phyloP scores from a whole-genome alignment of 2,113 vertebrate species.

The Cyphomyrus discorhynchus region DNA sequence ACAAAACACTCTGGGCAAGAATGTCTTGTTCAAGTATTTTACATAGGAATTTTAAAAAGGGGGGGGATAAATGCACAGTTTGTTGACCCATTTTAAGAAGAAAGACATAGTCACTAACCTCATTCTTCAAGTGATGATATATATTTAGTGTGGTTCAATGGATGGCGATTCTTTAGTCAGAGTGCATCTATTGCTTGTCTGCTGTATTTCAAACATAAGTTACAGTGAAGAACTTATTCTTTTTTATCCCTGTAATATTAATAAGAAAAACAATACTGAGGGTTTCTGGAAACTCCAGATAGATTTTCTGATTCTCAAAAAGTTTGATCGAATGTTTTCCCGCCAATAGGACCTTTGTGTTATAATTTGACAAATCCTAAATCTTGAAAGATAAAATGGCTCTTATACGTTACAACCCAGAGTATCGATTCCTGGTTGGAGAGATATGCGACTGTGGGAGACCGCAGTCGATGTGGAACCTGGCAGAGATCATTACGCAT shows the following conservation, averaged over 20 bases:
- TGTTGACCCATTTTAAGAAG: neutral
- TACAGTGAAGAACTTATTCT: constrained; percentile 14
- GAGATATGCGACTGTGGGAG: constrained; percentile 19
- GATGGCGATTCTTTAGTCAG: neutral
- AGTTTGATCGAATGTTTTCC: constrained; percentile 22
- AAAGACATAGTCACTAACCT: neutral
- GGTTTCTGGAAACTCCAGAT: constrained; percentile 15
- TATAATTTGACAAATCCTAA: constrained; percentile 27
- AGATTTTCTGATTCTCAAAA: constrained; percentile 26
- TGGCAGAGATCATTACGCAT: constrained; percentile 7
- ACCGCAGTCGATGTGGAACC: constrained; percentile 10
- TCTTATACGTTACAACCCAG: constrained; percentile 24
- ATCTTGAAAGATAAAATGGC: constrained; percentile 21
- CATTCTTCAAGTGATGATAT: neutral
- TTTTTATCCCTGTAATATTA: constrained; percentile 11
- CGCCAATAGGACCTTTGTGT: constrained; percentile 21
- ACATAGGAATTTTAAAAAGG: neutral
- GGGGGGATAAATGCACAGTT: neutral
- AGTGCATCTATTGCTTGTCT: neutral
- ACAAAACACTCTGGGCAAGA: neutral
- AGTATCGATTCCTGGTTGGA: constrained; percentile 25
- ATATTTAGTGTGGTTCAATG: neutral
- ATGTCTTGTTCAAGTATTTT: neutral
- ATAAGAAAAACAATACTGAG: neutral
- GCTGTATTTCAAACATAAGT: constrained; percentile 12